Evolutionary conservation across 2,888 invertebrate genomes (phyloP), one percentile per base, ranked within the genome.

Genomic region (Branchinecta sandiegonensis): DNA sequence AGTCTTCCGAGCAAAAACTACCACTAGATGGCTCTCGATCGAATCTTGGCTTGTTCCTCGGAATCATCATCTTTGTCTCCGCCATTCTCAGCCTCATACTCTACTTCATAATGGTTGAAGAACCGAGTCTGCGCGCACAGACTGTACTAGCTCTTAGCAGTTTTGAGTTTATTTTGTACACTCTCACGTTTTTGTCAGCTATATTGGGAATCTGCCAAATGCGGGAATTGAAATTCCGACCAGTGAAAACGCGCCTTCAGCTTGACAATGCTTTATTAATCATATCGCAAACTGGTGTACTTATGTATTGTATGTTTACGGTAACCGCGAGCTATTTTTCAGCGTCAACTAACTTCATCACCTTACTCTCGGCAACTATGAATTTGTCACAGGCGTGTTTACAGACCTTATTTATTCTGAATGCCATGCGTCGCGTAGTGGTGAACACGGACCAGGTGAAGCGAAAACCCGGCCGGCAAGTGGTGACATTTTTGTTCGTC

Each of bases 391-490:
- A 56, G 17, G 17, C 63, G 17, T 56, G 63, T 56, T n/a, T n/a
- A 11, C 63, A 56, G 17, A 56, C 63, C n/a, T 17, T 56, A 14
- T 56, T 56, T 56, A 17, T 56, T 56, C 17, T 56, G 71, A 93
- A 93, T 75, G 92, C 92, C 0, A 90, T 93, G 72, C 84, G 92
- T 73, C 83, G 94, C 69, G 86, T 88, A 47, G 90, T 90, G 0
- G 85, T 86, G 64, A 90, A 86, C 6, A 83, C 87, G 0, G 88
- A 89, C 70, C 91, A 93, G 77, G 85, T 89, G 69, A 82, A 88
- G 67, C 84, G 86, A 74, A 95, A 94, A 76, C 94, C 94, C 0
- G 95, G 94, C 10, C 81, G 94, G 13, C 93, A 95, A 78, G 89
- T 94, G 70, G 90, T 95, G 5, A 95, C 63, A 11, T 56, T 56